Percentiles rank a stretch among this genome's conserved stretches.
phyloP scores from a whole-genome alignment of 2,888 invertebrate species.

The Pteria penguin region DNA sequence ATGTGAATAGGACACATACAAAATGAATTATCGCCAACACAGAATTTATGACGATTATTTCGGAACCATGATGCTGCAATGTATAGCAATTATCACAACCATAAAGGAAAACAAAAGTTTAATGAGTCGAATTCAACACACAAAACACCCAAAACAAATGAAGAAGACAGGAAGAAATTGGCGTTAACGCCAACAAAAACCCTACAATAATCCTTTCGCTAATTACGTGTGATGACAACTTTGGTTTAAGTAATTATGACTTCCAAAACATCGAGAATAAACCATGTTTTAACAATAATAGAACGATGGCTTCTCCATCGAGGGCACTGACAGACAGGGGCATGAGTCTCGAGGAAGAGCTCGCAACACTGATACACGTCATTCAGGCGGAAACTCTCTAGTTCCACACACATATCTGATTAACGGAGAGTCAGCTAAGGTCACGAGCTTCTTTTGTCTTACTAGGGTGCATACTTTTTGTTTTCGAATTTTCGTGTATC shows the following conservation, averaged over 20 bases:
- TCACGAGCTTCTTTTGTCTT: neutral
- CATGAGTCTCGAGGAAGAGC: neutral
- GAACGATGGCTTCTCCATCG: neutral
- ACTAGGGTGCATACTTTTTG: neutral
- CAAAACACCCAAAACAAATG: neutral
- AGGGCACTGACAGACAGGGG: neutral
- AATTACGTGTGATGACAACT: neutral
- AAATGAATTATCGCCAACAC: too few relatives aligned
- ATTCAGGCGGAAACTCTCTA: neutral
- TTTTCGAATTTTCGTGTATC: neutral
- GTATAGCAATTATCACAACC: too few relatives aligned
- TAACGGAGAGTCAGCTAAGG: neutral
- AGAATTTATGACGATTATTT: too few relatives aligned
- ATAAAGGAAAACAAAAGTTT: neutral
- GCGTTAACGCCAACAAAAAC: neutral
- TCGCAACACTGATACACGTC: neutral
- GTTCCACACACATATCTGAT: neutral
- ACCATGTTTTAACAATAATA: neutral
- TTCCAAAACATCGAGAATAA: neutral
- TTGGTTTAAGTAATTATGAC: neutral
- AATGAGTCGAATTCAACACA: neutral
- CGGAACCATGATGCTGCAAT: too few relatives aligned
- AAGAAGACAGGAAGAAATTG: neutral
- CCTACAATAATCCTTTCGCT: neutral
- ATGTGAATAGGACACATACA: too few relatives aligned